These are phyloP conservation scores for Cuculus canorus DNA, from an alignment of 2,797 vertebrate species.

Conservation along the genomic window DNA sequence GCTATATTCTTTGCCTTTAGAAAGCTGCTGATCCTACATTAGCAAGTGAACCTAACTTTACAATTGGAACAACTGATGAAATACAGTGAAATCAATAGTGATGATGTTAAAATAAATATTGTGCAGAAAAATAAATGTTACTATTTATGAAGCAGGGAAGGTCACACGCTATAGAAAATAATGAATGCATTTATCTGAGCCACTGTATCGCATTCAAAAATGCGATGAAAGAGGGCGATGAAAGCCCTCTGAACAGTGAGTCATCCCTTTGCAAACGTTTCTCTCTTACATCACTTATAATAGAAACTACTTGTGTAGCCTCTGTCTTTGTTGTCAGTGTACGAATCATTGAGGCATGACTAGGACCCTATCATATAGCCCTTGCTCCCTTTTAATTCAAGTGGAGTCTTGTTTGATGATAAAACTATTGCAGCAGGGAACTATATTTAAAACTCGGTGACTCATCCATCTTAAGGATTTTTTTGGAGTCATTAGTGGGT, in stretches of 20 bases:
- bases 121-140: constrained; percentile 56
- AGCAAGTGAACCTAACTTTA: neutral
- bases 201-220: constrained; percentile 20
- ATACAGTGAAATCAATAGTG: constrained; percentile 39
- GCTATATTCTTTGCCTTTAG: constrained; percentile 29
- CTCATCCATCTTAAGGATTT: constrained; percentile 32
- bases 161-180: constrained; percentile 55
- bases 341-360: neutral
- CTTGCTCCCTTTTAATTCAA: neutral
- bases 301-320: constrained; percentile 1
- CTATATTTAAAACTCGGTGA: constrained; percentile 34
- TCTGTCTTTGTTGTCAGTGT: neutral
- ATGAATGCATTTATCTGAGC: constrained; percentile 35
- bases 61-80: constrained; percentile 36
- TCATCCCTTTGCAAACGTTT: constrained; percentile 17
- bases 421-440: neutral
- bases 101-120: constrained; percentile 44
- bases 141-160: constrained; percentile 57
- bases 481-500: constrained; percentile 36
- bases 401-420: neutral
- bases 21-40: constrained; percentile 24
- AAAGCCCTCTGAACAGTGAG: constrained; percentile 51
- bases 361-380: neutral
- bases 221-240: too few relatives aligned
- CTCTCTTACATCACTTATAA: neutral